Evolutionary conservation across 2,797 vertebrate genomes (phyloP).

Genomic region (Silurus lanzhouensis): DNA sequence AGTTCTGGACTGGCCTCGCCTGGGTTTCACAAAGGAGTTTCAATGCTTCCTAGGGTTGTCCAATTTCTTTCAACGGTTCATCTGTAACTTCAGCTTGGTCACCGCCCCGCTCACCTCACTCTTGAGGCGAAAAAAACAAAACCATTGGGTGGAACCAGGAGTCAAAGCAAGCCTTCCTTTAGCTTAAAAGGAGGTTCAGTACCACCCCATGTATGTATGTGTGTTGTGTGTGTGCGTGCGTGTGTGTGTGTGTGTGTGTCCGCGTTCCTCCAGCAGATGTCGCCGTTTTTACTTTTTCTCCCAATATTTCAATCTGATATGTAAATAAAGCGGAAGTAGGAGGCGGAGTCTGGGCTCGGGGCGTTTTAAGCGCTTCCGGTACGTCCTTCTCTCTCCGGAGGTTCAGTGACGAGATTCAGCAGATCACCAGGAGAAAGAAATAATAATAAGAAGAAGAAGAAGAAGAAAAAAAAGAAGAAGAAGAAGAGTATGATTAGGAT

Average conservation of each 20-base stretch:
- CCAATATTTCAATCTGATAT: background rate
- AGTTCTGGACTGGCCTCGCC: too few relatives aligned
- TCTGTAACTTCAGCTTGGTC: too few relatives aligned
- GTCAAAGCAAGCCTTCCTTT: too few relatives aligned
- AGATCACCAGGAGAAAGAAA: background rate
- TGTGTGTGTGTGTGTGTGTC: background rate
- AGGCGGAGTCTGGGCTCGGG: slow-evolving; percentile 9
- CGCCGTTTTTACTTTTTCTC: background rate
- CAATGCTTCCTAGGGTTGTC: too few relatives aligned
- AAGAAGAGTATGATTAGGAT: background rate
- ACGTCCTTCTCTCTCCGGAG: background rate
- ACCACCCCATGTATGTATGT: too few relatives aligned
- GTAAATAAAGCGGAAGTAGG: slow-evolving; percentile 28
- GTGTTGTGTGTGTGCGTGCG: too few relatives aligned
- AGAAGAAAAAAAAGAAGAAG: background rate
- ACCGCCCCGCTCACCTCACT: too few relatives aligned
- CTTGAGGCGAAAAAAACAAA: too few relatives aligned
- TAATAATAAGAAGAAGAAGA: background rate
- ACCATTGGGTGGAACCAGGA: too few relatives aligned
- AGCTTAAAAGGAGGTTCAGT: too few relatives aligned
- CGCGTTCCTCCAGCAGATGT: slow-evolving; percentile 3
- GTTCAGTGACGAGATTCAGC: background rate
- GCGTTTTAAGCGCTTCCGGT: slow-evolving; percentile 23
- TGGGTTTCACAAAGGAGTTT: too few relatives aligned
- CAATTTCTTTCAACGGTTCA: too few relatives aligned